Evolutionary conservation across 2,113 vertebrate species (phyloP), one percentile per base, ranked within the genome.

Genomic region (Rhipidura dahli): DNA sequence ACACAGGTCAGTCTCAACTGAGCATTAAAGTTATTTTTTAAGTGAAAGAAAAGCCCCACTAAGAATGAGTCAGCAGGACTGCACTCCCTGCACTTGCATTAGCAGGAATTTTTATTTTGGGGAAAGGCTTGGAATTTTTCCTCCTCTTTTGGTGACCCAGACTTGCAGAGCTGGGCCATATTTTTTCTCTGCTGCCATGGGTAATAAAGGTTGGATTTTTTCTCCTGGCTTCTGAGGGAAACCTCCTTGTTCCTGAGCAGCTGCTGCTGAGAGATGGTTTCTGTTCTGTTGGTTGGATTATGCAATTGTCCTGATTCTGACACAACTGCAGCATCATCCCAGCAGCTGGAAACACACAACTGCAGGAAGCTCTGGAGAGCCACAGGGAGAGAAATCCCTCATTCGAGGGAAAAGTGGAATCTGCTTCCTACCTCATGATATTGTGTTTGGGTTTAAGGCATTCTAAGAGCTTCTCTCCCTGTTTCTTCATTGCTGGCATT

Each of bases 261-360:
- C 81, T n/a, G n/a, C n/a, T 37, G 59, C 59, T 28, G 72, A 31
- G 79, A 45, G 72, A 51, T 45, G 77, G 50, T 93, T 78, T 83
- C 15, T 33, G n/a, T 86, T 83, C 79, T 59, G 0, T 87, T 78
- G 88, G 88, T 61, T 54, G 69, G 90, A 91, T 97, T 97, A 96
- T 73, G 89, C 87, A 97, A 92, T 92, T 83, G 92, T 60, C 86
- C 81, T 95, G 75, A 39, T 97, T 94, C 83, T 93, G 85, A 78
- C 87, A 87, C 49, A 83, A 51, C 63, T 57, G 80, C 88, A 81
- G 59, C 51, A 60, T 72, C 49, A 3, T 82, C 76, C 83, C 56
- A 87, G 78, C 4, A 15, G 50, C 30, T 47, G 49, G 23, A 91
- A 93, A 71, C 69, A 80, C 83, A 60, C 49, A 92, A 61, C 75